Base-by-base conservation (phyloP, 2,797 vertebrate genomes). In the Heteromormyrus szaboi region DNA sequence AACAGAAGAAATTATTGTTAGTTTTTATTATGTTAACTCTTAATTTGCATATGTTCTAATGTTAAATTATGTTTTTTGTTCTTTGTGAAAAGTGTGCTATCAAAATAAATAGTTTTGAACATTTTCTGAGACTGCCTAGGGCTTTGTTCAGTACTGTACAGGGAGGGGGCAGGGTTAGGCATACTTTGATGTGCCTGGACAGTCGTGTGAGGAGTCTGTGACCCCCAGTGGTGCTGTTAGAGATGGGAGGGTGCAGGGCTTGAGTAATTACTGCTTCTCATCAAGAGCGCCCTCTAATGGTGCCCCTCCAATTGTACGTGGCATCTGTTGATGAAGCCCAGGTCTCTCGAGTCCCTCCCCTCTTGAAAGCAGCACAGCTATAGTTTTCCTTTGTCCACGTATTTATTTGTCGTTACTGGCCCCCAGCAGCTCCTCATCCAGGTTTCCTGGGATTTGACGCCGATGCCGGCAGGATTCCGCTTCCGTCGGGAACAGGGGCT, bases 401-500 rank as follows among this genome's bases (percentile, higher is more conserved):
- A 14, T 86, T 59, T 56, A 86, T 59, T 41, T 86, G 29, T 25
- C 7, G 0, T 22, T 59, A 19, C 41, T 86, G 53, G 5, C 29
- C 33, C 51, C 33, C n/a, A 59, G 51, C 7, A 4, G 17, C 8
- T 44, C 51, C 25, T 62, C 46, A 48, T 87, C 9, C 37, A 3
- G 54, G 68, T n/a, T 79, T 59, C 29, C 51, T 22, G 44, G 83
- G 68, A 85, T 85, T 46, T 17, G 17, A 37, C 11, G 29, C 50
- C 29, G 51, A 4, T 79, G 83, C 88, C 89, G n/a, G 56, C 48
- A 4, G 68, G 87, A 76, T 46, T 72, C n/a, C 79, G 29, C 48
- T 89, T 88, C 59, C 83, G 46, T 88, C 65, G 11, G 59, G 62
- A 83, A 85, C 12, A 11, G 22, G 84, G 81, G 37, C 62, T 81